A percentile compares a stretch with the other conserved stretches of the same genome.
These are phyloP conservation scores for Sphaerodactylus townsendi DNA, from an alignment of 2,113 vertebrate genomes.

Conservation along the genomic window DNA sequence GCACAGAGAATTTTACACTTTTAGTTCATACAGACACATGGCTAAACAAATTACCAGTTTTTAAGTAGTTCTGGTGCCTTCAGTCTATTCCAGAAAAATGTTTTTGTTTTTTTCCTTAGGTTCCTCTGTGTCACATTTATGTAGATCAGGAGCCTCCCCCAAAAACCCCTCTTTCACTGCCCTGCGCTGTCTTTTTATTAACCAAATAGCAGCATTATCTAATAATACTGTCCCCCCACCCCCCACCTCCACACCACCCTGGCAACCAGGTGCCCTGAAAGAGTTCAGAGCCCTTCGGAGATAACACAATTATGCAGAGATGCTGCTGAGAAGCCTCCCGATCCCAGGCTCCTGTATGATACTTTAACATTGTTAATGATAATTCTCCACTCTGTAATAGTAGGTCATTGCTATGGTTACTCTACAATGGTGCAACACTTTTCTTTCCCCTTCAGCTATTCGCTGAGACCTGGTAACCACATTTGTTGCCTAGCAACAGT, in stretches of 20 bases:
- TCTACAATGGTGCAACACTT: slow-evolving; percentile 85
- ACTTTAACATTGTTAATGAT: slow-evolving; percentile 84
- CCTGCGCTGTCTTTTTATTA: background rate
- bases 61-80: background rate
- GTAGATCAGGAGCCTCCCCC: background rate
- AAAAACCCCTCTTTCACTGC: background rate
- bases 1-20: background rate
- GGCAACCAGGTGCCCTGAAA: slow-evolving; percentile 37
- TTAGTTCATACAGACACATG: background rate
- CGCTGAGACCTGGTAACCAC: slow-evolving; percentile 78
- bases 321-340: slow-evolving; percentile 66
- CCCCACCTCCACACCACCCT: background rate
- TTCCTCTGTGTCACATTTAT: slow-evolving; percentile 8
- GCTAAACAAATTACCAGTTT: background rate
- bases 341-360: slow-evolving; percentile 73
- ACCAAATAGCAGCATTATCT: slow-evolving; percentile 26
- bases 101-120: background rate
- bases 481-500: slow-evolving; percentile 86
- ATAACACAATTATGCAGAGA: slow-evolving; percentile 66
- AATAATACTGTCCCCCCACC: background rate
- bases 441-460: slow-evolving; percentile 83
- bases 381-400: slow-evolving; percentile 85
- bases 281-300: slow-evolving; percentile 52
- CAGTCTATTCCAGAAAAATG: background rate
- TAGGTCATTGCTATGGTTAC: slow-evolving; percentile 91